Base-by-base conservation (phyloP, 2,113 vertebrate species). In the Gasterosteus aculeatus region DNA sequence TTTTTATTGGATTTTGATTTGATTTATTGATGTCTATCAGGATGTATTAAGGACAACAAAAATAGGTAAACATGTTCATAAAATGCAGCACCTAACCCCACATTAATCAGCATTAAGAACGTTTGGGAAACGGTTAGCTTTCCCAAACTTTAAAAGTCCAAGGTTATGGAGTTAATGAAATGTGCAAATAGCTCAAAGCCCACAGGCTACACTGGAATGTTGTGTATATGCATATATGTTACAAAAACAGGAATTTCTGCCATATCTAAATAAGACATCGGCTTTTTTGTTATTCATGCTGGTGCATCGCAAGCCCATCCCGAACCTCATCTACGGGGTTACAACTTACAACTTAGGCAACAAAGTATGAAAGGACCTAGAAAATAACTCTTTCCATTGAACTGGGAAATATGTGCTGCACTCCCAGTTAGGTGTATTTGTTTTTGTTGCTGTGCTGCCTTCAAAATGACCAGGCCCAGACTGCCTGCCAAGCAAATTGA, bases 401-500 rank as follows among this genome's bases (percentile, higher is more conserved):
- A 69, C 65, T 11, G 3, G n/a, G 38, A 77, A 69, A 72, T 59
- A 46, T 1, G 41, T 1, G 26, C 41, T 26, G 64, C 10, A 10
- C 5, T 65, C 39, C 33, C 56, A 42, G 31, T 16, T 11, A 22
- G 42, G 10, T 60, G 18, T 2, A 11, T 54, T 26, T 54, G 54
- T 54, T 54, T 10, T 22, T 74, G 69, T 60, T 62, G 41, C 65
- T 38, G 10, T 63, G 39, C 47, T 77, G 75, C 41, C 56, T 75
- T 75, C 58, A 58, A 53, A 67, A 46, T 80, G 81, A 80, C 81
- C 71, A 31, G 26, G 7, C 44, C 41, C 66, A 10, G 31, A 69
- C 14, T 7, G 39, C 3, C 73, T 71, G 76, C 73, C 75, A 77
- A 78, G 49, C 49, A 74, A 84, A 87, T 80, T 75, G 76, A 72